phyloP scores from a whole-genome alignment of 2,888 invertebrate genomes.

The Nebria brevicollis region DNA sequence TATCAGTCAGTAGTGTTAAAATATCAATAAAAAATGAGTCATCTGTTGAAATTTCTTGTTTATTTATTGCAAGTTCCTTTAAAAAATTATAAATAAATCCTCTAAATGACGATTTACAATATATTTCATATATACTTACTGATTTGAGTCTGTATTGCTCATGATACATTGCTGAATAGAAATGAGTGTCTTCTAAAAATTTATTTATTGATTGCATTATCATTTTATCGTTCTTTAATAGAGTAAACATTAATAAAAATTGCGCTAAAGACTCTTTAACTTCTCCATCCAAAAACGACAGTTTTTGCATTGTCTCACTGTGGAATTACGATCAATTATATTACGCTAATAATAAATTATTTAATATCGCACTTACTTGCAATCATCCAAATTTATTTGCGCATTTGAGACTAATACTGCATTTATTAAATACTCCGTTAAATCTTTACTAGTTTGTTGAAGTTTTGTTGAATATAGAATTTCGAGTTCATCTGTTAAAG shows the following conservation, averaged over 20 bases:
- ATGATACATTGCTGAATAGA: slow-evolving; percentile 23
- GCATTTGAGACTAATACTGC: slow-evolving; percentile 29
- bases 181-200: slow-evolving; percentile 34
- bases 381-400: slow-evolving; percentile 32
- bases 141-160: slow-evolving; percentile 27
- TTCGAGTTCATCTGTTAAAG: slow-evolving; percentile 28
- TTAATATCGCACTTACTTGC: not conserved
- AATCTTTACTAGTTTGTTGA: slow-evolving; percentile 26
- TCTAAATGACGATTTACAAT: not conserved
- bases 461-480: slow-evolving; percentile 23
- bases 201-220: slow-evolving; percentile 24
- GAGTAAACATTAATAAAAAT: slow-evolving; percentile 18
- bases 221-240: slow-evolving; percentile 33
- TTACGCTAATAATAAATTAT: too few relatives aligned
- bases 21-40: slow-evolving; percentile 23
- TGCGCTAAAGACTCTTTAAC: slow-evolving; percentile 17
- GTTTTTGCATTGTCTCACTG: slow-evolving; percentile 26
- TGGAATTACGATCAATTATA: too few relatives aligned
- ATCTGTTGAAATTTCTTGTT: slow-evolving; percentile 4
- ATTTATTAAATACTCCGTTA: slow-evolving; percentile 28
- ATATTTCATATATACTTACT: slow-evolving; percentile 21
- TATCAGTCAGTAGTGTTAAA: slow-evolving; percentile 26
- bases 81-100: slow-evolving; percentile 9
- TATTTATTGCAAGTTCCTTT: not conserved
- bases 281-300: slow-evolving; percentile 26